Percentiles rank a stretch among this genome's conserved stretches.
Conservation (phyloP, 2,113 vertebrate genomes). For the Nothocercus julius region DNA sequence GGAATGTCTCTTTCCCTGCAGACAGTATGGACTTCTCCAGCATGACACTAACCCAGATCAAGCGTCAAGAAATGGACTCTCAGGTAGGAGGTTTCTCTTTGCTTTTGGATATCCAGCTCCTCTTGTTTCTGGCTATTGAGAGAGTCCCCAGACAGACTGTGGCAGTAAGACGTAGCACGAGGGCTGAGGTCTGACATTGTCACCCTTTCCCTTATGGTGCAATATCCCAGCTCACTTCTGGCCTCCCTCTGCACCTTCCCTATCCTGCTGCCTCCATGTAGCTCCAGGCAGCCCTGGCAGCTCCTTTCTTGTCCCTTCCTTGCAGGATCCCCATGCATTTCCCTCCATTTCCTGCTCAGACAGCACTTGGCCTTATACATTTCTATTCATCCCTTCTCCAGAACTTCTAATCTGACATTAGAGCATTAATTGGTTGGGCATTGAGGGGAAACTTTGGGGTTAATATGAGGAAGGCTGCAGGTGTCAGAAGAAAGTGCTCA, state of each 20-base stretch:
- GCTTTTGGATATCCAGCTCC: background rate
- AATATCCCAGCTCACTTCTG: background rate
- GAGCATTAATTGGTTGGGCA: accelerated
- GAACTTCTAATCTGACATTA: accelerated
- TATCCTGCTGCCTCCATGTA: background rate
- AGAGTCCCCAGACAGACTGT: background rate
- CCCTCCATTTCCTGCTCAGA: background rate
- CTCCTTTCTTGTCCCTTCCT: background rate
- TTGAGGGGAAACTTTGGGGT: background rate
- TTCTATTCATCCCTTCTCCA: background rate
- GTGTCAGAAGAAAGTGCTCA: background rate
- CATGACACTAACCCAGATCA: conserved; percentile 96
- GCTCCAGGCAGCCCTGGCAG: accelerated
- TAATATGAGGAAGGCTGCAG: accelerated
- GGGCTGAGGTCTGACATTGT: background rate
- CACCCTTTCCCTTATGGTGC: background rate
- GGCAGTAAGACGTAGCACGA: background rate
- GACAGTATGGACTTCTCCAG: conserved; percentile 97
- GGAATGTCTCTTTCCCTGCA: conserved; percentile 48
- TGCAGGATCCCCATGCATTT: background rate
- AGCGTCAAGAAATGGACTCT: conserved; percentile 96
- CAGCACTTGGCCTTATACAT: too few relatives aligned
- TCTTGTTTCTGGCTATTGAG: background rate
- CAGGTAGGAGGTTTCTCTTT: conserved; percentile 80
- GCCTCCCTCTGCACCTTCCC: accelerated